Percentiles rank a stretch among this genome's conserved stretches.
Evolutionary conservation across 2,113 vertebrate genomes (phyloP).

Genomic region (Hippocampus zosterae): DNA sequence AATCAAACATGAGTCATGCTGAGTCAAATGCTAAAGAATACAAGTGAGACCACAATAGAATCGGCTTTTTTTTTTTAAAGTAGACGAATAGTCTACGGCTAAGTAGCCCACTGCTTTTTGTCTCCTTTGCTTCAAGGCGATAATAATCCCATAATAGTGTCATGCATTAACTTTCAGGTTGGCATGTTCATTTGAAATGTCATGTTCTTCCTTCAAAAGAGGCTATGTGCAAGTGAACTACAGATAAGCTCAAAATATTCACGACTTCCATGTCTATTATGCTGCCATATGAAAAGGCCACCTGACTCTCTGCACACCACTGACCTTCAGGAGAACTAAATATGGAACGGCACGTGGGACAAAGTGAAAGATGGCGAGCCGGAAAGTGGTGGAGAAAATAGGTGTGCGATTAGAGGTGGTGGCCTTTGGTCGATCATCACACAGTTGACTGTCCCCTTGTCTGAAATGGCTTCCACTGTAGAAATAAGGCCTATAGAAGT

Average conservation of each 20-base stretch:
- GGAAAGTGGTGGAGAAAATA: conserved; percentile 17
- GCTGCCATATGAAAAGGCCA: conserved; percentile 9
- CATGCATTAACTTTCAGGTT: not conserved
- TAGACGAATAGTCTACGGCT: too few species aligned
- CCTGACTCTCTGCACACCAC: conserved; percentile 6
- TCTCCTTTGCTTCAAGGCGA: not conserved
- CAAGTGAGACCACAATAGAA: too few species aligned
- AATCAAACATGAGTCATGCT: too few species aligned
- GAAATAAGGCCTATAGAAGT: conserved; percentile 46
- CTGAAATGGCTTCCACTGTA: conserved; percentile 41
- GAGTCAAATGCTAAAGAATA: too few species aligned
- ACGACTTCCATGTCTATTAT: not conserved
- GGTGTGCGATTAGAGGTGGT: not conserved
- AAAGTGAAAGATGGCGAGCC: conserved; percentile 7
- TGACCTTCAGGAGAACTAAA: conserved; percentile 27
- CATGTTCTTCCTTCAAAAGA: not conserved
- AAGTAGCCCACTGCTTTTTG: too few species aligned
- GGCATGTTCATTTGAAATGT: not conserved
- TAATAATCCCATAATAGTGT: not conserved
- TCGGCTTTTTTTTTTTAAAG: too few species aligned
- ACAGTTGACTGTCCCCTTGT: conserved; percentile 33
- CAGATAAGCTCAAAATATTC: conserved; percentile 4
- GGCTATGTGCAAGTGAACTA: not conserved
- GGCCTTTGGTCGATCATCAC: conserved; percentile 33
- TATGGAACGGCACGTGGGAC: conserved; percentile 4